Percentiles rank a stretch among this genome's conserved stretches.
phyloP scores from a whole-genome alignment of 2,888 invertebrate genomes.

The Rotaria socialis region DNA sequence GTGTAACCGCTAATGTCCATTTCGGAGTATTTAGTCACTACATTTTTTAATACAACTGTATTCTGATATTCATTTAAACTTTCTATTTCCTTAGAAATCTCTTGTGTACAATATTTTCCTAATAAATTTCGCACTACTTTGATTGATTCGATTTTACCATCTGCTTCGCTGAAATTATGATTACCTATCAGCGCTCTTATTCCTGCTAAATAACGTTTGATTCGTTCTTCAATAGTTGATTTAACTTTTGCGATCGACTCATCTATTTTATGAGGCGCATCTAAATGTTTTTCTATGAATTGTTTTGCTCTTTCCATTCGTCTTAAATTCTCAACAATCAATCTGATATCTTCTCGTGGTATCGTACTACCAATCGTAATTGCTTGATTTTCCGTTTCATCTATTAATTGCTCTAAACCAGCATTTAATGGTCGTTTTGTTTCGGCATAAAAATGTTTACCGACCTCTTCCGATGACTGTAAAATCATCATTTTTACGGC shows the following conservation, averaged over 20 bases:
- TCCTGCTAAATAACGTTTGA: too few relatives aligned
- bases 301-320: neutral
- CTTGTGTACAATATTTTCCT: too few relatives aligned
- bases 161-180: too few relatives aligned
- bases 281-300: neutral
- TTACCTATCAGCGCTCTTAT: too few relatives aligned
- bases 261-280: too few relatives aligned
- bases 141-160: too few relatives aligned
- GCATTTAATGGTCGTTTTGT: neutral
- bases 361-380: neutral
- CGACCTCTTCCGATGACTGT: neutral
- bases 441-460: neutral
- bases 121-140: too few relatives aligned
- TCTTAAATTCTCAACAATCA: neutral
- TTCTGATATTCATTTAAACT: neutral
- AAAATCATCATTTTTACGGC: neutral
- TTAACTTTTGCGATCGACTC: too few relatives aligned
- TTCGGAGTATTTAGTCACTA: neutral
- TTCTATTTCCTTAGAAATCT: neutral
- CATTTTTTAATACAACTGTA: neutral
- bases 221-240: too few relatives aligned
- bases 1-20: neutral
- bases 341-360: neutral
- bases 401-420: neutral
- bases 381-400: neutral